phyloP scores from a whole-genome alignment of 2,888 invertebrate species.

The Apodemia hepburni region DNA sequence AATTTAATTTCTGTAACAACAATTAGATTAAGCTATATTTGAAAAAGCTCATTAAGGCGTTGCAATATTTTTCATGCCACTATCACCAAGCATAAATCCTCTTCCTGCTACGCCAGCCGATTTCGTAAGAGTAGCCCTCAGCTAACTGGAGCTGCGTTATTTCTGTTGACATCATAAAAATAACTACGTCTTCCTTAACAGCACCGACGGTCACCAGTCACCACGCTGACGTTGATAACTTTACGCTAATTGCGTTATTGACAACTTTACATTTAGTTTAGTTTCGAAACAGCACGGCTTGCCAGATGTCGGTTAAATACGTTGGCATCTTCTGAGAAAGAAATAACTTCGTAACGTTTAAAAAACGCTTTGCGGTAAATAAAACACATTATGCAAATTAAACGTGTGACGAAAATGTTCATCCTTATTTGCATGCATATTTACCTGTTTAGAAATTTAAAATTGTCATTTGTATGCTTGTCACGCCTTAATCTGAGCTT shows the following conservation, averaged over 20 bases:
- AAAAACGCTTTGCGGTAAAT: slow-evolving; percentile 35
- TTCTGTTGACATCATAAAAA: slow-evolving; percentile 76
- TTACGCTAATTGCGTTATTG: slow-evolving; percentile 77
- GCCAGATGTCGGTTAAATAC: slow-evolving; percentile 21
- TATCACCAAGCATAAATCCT: slow-evolving; percentile 55
- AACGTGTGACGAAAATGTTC: slow-evolving; percentile 41
- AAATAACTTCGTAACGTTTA: slow-evolving; percentile 17
- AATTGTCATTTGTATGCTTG: slow-evolving; percentile 20
- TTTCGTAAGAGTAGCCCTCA: slow-evolving; percentile 69
- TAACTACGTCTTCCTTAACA: slow-evolving; percentile 70
- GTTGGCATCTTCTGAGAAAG: slow-evolving; percentile 19
- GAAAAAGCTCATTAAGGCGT: not conserved
- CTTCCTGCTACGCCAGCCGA: slow-evolving; percentile 58
- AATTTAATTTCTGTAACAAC: no score
- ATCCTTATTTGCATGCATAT: slow-evolving; percentile 49
- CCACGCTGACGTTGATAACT: slow-evolving; percentile 72
- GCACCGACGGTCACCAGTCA: slow-evolving; percentile 44
- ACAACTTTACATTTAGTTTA: slow-evolving; percentile 58
- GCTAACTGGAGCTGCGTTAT: slow-evolving; percentile 56
- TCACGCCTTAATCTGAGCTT: not conserved
- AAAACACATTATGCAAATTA: slow-evolving; percentile 51
- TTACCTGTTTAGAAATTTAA: slow-evolving; percentile 39
- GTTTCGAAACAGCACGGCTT: slow-evolving; percentile 19
- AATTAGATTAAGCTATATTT: not conserved
- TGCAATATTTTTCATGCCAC: slow-evolving; percentile 30